These are phyloP conservation scores for Halictus quadricinctus DNA, from an alignment of 2,888 invertebrate species.

Conservation along the genomic window DNA sequence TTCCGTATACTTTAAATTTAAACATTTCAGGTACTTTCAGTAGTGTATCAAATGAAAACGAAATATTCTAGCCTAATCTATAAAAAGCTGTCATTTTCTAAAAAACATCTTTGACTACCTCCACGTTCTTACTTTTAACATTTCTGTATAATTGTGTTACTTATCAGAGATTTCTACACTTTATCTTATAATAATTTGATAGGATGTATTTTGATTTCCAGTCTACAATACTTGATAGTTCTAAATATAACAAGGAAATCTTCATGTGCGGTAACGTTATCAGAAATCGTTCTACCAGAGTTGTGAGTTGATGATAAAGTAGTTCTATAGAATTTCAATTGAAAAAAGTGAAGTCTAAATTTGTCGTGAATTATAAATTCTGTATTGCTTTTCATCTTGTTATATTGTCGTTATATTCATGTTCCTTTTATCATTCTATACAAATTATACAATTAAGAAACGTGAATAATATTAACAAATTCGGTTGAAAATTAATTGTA, in stretches of 20 bases:
- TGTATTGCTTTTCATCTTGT: not conserved
- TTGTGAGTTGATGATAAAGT: not conserved
- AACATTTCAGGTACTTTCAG: not conserved
- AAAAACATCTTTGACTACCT: not conserved
- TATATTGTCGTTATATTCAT: not conserved
- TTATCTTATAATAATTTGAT: not conserved
- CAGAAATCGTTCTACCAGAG: not conserved
- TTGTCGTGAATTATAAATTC: not conserved
- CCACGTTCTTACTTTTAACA: not conserved
- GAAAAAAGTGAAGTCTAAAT: not conserved
- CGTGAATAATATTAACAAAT: not conserved
- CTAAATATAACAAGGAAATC: not conserved
- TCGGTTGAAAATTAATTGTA: not conserved
- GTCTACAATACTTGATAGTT: not conserved
- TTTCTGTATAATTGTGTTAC: not conserved
- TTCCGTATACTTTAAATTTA: not conserved
- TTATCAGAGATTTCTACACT: not conserved
- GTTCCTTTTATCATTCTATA: not conserved
- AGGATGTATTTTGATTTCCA: not conserved
- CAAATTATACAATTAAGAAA: not conserved
- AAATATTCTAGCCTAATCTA: not conserved
- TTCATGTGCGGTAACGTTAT: not conserved
- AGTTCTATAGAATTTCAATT: not conserved
- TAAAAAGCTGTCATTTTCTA: not conserved
- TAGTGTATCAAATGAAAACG: not conserved